phyloP scores from a whole-genome alignment of 2,113 vertebrate genomes.

The Phodopus roborovskii region DNA sequence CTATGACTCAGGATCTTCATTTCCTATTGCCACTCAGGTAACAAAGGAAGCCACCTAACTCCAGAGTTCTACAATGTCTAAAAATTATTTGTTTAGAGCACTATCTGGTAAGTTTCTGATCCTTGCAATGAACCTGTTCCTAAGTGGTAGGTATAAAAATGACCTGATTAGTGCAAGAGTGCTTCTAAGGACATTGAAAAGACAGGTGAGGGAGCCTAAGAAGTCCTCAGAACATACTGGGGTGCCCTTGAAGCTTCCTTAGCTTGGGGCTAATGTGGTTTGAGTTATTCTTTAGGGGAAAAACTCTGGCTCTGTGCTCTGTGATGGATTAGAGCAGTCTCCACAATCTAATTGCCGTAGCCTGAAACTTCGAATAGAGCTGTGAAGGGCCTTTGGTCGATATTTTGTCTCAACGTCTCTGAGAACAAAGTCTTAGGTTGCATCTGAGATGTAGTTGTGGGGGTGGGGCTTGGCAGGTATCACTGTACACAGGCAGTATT shows the following conservation, averaged over 20 bases:
- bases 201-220: background rate
- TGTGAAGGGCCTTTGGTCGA: background rate
- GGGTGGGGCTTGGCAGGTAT: background rate
- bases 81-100: background rate
- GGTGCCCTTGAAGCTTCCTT: background rate
- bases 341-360: constrained; percentile 43
- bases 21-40: background rate
- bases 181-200: background rate
- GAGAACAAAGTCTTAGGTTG: background rate
- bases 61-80: background rate
- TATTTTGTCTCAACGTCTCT: constrained; percentile 8
- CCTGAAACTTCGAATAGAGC: constrained; percentile 4
- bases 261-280: constrained; percentile 41
- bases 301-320: constrained; percentile 38
- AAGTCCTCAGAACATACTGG: background rate
- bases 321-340: constrained; percentile 56
- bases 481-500: background rate
- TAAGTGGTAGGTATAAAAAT: background rate
- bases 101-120: background rate
- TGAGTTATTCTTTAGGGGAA: constrained; percentile 49
- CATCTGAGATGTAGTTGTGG: background rate
- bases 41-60: background rate
- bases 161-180: background rate
- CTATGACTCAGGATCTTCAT: background rate
- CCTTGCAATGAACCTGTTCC: background rate